A percentile compares a stretch with the other conserved stretches of the same genome.
phyloP scores from a whole-genome alignment of 2,797 vertebrate species.

The Callimico goeldii region DNA sequence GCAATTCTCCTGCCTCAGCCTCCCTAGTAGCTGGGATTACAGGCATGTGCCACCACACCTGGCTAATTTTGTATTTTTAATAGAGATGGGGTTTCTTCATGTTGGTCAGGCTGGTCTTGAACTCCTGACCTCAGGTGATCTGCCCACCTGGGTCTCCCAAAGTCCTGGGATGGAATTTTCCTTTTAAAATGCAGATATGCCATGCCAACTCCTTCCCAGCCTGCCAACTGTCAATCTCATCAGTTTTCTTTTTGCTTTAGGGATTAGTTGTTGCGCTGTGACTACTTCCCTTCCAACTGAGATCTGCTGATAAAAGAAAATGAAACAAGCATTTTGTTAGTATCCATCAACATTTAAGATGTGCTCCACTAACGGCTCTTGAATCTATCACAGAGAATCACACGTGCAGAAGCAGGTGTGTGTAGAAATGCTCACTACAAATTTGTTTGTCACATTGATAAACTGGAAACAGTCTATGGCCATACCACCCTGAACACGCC shows the following conservation, averaged over 20 bases:
- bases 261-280: background rate
- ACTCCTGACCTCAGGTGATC: too few relatives aligned
- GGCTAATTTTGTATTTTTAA: too few relatives aligned
- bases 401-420: accelerated
- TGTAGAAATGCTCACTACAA: background rate
- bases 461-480: background rate
- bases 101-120: too few relatives aligned
- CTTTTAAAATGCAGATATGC: background rate
- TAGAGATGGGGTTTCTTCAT: too few relatives aligned
- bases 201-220: background rate
- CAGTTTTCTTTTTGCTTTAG: background rate
- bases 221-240: background rate
- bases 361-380: too few relatives aligned
- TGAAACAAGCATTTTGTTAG: background rate
- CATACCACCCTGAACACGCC: too few relatives aligned
- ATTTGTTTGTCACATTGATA: background rate
- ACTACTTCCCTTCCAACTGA: background rate
- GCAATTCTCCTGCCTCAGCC: too few relatives aligned
- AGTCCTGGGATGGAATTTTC: background rate
- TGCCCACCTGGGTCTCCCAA: too few relatives aligned
- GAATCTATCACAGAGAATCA: background rate
- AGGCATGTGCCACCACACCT: too few relatives aligned
- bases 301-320: background rate
- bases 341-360: background rate
- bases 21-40: too few relatives aligned